A percentile compares a stretch with the other conserved stretches of the same genome.
Evolutionary conservation across 2,797 vertebrate genomes (phyloP).

Genomic region (Hozukius guyotensis): DNA sequence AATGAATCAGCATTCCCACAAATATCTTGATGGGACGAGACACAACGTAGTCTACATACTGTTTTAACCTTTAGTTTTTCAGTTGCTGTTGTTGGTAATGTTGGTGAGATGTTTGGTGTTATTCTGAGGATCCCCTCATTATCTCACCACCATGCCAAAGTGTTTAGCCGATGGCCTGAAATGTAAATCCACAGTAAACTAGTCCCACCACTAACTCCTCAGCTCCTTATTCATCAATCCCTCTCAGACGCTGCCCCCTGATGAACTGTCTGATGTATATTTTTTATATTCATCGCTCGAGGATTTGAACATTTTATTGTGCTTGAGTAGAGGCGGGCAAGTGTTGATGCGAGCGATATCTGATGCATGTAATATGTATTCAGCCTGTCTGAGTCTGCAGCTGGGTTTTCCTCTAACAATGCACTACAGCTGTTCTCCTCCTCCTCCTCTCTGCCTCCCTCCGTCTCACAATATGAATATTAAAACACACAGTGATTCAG

Average conservation of each 20-base stretch:
- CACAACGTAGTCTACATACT: no score
- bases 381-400: conserved; percentile 26
- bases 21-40: no score
- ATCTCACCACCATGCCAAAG: background rate
- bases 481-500: conserved; percentile 44
- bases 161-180: background rate
- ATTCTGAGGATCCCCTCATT: background rate
- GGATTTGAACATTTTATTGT: conserved; percentile 24
- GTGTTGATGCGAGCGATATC: conserved; percentile 9
- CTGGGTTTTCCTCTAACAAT: conserved; percentile 49
- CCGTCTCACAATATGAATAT: conserved; percentile 37
- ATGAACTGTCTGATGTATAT: background rate
- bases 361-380: conserved; percentile 26
- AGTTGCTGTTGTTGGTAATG: background rate
- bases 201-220: background rate
- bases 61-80: background rate
- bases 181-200: background rate
- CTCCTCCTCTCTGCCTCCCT: conserved; percentile 23
- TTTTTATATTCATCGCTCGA: background rate
- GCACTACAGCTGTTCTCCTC: conserved; percentile 62
- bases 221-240: background rate
- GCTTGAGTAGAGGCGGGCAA: conserved; percentile 10
- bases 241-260: background rate
- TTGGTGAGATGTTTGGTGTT: background rate
- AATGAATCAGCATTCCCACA: no score